Evolutionary conservation across 2,888 invertebrate species (phyloP), one percentile per base, ranked within the genome.

Genomic region (Scaptomyza parva): DNA sequence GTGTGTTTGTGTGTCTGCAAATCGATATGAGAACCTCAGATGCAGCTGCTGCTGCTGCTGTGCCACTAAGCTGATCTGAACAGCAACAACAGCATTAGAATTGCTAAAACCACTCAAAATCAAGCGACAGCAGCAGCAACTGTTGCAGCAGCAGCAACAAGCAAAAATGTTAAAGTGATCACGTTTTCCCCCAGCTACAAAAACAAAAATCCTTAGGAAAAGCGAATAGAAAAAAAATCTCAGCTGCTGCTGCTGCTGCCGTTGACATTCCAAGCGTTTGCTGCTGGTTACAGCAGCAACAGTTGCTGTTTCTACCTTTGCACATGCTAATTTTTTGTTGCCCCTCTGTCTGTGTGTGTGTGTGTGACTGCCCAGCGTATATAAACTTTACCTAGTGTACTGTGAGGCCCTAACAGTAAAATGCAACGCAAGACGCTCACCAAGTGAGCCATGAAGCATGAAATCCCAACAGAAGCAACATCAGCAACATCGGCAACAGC

Each of bases 151-250:
- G 61, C 59, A 70, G 67, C 76, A 77, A 84, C 78, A 77, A 75
- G 78, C 68, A 84, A 83, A 90, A 89, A 90, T 88, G 88, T 86
- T 90, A 87, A 90, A 90, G 80, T 78, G 90, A 90, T 89, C 89
- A 89, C 89, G 90, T 89, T 89, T 89, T 89, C 62, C 61, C 52
- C 43, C 57, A 63, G 64, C 64, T 48, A 67, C 61, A 64, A n/a
- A n/a, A n/a, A n/a, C n/a, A 70, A 55, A 86, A 86, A 78, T 85
- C 88, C 88, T 85, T 73, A 61, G 48, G 37, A 55, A 67, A 64
- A 54, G 26, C 41, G 51, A 43, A 70, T 60, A 61, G 52, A 64
- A 52, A 52, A 62, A 65, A 80, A 84, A 85, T 85, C 85, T 86
- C 84, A 76, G 88, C 86, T 70, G 63, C 66, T 22, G 58, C 60